These are phyloP conservation scores for Neomorphus geoffroyi DNA, from an alignment of 2,797 vertebrate genomes.

Conservation along the genomic window DNA sequence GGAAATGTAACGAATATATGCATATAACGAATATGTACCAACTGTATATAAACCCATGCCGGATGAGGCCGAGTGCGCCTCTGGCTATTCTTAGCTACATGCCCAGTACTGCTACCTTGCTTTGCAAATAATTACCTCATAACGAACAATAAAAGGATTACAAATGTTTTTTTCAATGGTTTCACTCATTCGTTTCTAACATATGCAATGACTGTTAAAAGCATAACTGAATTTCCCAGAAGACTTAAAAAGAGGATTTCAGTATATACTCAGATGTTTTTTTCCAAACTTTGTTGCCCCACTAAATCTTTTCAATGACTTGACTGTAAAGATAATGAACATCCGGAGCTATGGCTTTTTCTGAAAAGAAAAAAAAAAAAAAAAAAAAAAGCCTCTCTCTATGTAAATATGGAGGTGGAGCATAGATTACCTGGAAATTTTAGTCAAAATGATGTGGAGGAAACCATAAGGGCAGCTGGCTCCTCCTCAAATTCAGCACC, in stretches of 20 bases:
- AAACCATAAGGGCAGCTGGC: not conserved
- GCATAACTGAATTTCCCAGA: not conserved
- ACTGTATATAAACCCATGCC: no score
- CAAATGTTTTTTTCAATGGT: slow-evolving; percentile 36
- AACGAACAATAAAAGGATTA: no score
- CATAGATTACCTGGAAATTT: not conserved
- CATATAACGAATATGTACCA: no score
- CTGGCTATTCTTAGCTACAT: no score
- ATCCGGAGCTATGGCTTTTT: not conserved
- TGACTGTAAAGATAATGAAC: not conserved
- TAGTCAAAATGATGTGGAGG: not conserved
- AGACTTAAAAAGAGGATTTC: not conserved
- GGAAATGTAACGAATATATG: no score
- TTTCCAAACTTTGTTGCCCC: not conserved
- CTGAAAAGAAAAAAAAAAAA: no score
- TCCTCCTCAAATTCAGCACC: not conserved
- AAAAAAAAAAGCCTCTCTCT: not conserved
- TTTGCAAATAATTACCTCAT: no score
- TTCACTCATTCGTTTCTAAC: no score
- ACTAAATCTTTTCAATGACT: not conserved
- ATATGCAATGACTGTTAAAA: not conserved
- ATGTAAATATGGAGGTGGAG: not conserved
- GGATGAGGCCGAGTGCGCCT: no score
- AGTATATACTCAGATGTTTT: not conserved
- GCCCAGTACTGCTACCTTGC: no score